Evolutionary conservation across 2,888 invertebrate species (phyloP), one percentile per base, ranked within the genome.

Genomic region (Sarcophaga rosellei): DNA sequence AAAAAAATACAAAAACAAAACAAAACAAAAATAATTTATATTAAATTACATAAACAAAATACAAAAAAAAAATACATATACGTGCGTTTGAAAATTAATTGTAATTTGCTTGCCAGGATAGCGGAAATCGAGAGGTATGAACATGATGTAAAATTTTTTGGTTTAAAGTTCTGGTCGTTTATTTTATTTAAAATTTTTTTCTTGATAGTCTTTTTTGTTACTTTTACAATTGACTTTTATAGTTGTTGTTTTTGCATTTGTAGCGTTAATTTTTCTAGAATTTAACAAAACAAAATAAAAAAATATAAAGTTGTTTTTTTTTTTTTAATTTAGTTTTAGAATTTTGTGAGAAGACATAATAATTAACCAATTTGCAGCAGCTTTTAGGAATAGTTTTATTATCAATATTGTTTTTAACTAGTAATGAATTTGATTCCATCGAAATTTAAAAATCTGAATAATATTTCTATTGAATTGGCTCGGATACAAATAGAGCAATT

Each of bases 81-180:
- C 68, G 66, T 81, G 69, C 78, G 76, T 88, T 85, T 72, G 74
- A 81, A 83, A 62, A 92, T 86, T 85, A 85, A 85, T 87, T 88
- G 92, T 93, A 91, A 92, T 92, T 92, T 92, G 93, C 93, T 93
- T 93, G 93, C 94, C 95, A 95, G 95, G 95, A 95, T 94, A 95
- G 95, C 95, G 95, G 95, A 93, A 95, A 95, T 94, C 95, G 95
- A 93, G 95, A 95, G 95, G 95, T 95, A 95, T 95, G 92, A 91
- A 68, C 59, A 78, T 74, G 35, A 72, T 81, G 45, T 72, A 66
- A 78, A 73, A 44, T 74, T 84, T 61, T 53, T 69, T 74, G 20
- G 53, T 70, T 84, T 62, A 59, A 66, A 70, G 63, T 61, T 61
- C 35, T 72, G 62, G 69, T 76, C 15, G 45, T 78, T 84, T 12